Base-by-base conservation (phyloP, 1,140 invertebrate species). In the Tetranychus cinnabarinus region DNA sequence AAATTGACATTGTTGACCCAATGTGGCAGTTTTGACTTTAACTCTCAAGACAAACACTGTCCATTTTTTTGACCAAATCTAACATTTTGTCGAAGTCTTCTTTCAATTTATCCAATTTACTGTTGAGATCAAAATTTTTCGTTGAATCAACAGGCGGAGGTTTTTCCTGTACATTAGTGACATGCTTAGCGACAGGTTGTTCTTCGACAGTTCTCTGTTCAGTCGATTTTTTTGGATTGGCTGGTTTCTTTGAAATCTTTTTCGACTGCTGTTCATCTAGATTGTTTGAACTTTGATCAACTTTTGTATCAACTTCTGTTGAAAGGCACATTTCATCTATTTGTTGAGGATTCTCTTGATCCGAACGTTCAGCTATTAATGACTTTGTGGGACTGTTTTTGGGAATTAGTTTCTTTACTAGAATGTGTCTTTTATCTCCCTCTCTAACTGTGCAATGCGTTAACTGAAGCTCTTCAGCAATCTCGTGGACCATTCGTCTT, bases 1-100 rank as follows among this genome's bases (percentile, higher is more conserved):
- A 68, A 76, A 77, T 56, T 72, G 61, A 69, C 79, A 81, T n/a
- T 69, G 65, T 60, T 77, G 72, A 39, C 76, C 73, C n/a, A 81
- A 65, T 12, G 74, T 69, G 58, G 68, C 67, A 0, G 75, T 75
- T 42, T 71, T 70, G 36, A 70, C 70, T 65, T 78, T 79, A 65
- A 78, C 80, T 23, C 71, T 73, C 35, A 68, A 64, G 65, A 65
- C 78, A 80, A 31, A 69, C 67, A 37, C 69, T 72, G 67, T 79
- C 75, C 39, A 72, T 65, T 66, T 74, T 72, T 31, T 67, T 64
- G 56, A 77, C 75, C 60, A 72, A 68, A 31, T 68, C 70, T 58
- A 80, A 67, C 7, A 80, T 60, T 31, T 67, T 69, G 69, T 80
- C 77, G 69, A 80, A 76, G 66, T 68, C 69, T 54, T 71, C 69